Percentiles rank a stretch among this genome's conserved stretches.
These are phyloP conservation scores for Ecliptopera silaceata DNA, from an alignment of 2,888 invertebrate genomes.

Conservation along the genomic window DNA sequence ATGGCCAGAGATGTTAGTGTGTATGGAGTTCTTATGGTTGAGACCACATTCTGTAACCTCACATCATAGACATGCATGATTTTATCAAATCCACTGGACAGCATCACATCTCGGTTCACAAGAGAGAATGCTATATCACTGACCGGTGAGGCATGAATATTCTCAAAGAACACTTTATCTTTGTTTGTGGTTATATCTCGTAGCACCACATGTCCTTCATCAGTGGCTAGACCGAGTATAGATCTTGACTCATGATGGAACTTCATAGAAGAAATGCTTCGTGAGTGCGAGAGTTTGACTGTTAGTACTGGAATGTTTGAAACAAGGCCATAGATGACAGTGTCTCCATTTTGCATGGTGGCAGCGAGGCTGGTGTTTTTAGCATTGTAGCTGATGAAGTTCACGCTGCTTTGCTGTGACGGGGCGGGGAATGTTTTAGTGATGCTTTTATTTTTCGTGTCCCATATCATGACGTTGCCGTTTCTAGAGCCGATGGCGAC, in stretches of 20 bases:
- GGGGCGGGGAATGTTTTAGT: constrained; percentile 73
- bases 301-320: constrained; percentile 75
- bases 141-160: constrained; percentile 82
- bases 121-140: constrained; percentile 82
- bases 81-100: constrained; percentile 82
- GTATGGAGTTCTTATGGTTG: constrained; percentile 65
- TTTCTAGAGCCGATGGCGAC: constrained; percentile 73
- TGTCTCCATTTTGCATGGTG: constrained; percentile 76
- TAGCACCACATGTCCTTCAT: constrained; percentile 75
- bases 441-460: constrained; percentile 74
- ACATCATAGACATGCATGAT: constrained; percentile 82
- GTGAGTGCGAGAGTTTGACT: constrained; percentile 68
- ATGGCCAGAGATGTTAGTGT: constrained; percentile 70
- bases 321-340: constrained; percentile 74
- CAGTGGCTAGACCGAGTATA: constrained; percentile 75
- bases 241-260: constrained; percentile 76
- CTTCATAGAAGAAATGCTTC: constrained; percentile 74
- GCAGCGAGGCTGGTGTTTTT: constrained; percentile 78
- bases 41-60: constrained; percentile 72
- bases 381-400: constrained; percentile 72
- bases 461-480: constrained; percentile 78
- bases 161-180: constrained; percentile 73
- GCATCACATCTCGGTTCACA: constrained; percentile 79
- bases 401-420: constrained; percentile 64
- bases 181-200: constrained; percentile 74